Percentiles rank a stretch among this genome's conserved stretches.
Evolutionary conservation across 2,888 invertebrate genomes (phyloP).

Genomic region (Elgonia sp.): DNA sequence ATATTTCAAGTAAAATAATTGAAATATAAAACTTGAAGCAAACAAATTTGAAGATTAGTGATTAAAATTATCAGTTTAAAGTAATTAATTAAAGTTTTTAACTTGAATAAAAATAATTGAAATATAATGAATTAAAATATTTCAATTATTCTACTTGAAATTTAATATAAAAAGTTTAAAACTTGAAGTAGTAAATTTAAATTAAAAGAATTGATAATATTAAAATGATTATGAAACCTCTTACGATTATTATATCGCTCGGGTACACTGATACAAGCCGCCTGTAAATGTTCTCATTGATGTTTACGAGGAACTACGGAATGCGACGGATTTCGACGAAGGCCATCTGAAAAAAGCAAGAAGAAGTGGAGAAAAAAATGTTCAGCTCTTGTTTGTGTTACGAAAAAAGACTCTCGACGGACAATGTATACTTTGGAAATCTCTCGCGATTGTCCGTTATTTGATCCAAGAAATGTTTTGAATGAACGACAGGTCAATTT

Average conservation of each 20-base stretch:
- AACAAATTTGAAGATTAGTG: too few species aligned
- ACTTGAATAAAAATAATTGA: too few species aligned
- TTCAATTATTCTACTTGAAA: too few species aligned
- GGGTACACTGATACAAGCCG: slow-evolving; percentile 13
- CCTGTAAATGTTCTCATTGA: slow-evolving; percentile 46
- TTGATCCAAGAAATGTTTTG: slow-evolving; percentile 52
- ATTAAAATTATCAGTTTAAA: too few species aligned
- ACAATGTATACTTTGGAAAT: slow-evolving; percentile 59
- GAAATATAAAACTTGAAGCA: too few species aligned
- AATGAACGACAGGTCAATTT: slow-evolving; percentile 44
- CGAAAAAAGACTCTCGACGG: slow-evolving; percentile 52
- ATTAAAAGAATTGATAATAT: too few species aligned
- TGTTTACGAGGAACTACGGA: slow-evolving; percentile 53
- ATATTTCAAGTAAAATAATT: too few species aligned
- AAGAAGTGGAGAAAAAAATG: slow-evolving; percentile 7
- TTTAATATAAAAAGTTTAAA: too few species aligned
- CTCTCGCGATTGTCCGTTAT: slow-evolving; percentile 49
- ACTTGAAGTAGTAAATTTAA: too few species aligned
- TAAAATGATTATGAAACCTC: too few species aligned
- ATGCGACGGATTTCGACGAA: slow-evolving; percentile 62
- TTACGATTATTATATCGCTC: slow-evolving; percentile 1
- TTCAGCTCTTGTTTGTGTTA: slow-evolving; percentile 46
- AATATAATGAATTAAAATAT: too few species aligned
- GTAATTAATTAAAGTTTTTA: too few species aligned
- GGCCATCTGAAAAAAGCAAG: slow-evolving; percentile 12